These are phyloP conservation scores for Caenorhabditis elegans DNA, from an alignment of 1,140 invertebrate species.

Conservation along the genomic window WBcel235 BX284602.5:9191501-9192000, in stretches of 20 bases:
- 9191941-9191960: too few relatives aligned
- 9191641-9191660: constrained; percentile 25
- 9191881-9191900: neutral
- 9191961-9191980: neutral
- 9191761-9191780: constrained; percentile 3
- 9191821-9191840: constrained; percentile 29
- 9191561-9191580: constrained; percentile 11
- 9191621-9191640: constrained; percentile 15
- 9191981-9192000: neutral
- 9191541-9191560: constrained; percentile 7
- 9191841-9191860: constrained; percentile 9
- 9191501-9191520: constrained; percentile 24
- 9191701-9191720: neutral
- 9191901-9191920: too few relatives aligned
- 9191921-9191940: too few relatives aligned
- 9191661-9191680: constrained; percentile 24
- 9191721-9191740: constrained; percentile 18
- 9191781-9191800: constrained; percentile 29
- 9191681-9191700: constrained; percentile 14
- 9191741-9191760: constrained; percentile 34
- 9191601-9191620: neutral
- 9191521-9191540: constrained; percentile 1
- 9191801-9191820: constrained; percentile 35
- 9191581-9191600: neutral
- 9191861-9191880: neutral